These are phyloP conservation scores for Spodoptera picta DNA, from an alignment of 2,888 invertebrate species.

Conservation along the genomic window DNA sequence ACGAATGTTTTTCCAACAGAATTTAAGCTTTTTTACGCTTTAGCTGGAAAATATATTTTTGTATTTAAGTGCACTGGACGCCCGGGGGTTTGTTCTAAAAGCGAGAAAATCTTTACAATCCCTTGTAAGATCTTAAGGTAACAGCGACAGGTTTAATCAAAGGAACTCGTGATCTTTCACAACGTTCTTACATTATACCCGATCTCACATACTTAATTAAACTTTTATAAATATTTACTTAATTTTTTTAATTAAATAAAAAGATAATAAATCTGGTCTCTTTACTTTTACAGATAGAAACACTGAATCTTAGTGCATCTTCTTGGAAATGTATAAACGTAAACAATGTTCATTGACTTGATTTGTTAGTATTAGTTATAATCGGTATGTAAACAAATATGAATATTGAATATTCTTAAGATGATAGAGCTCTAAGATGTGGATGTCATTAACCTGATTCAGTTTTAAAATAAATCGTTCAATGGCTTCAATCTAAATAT, in stretches of 20 bases:
- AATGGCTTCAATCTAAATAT: too few species aligned
- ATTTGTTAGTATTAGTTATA: conserved; percentile 6
- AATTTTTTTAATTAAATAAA: too few species aligned
- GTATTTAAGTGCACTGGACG: conserved; percentile 62
- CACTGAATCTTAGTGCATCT: conserved; percentile 3
- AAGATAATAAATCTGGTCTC: too few species aligned
- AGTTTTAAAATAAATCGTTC: too few species aligned
- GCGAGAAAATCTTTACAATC: conserved; percentile 43
- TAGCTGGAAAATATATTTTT: conserved; percentile 58
- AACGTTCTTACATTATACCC: conserved; percentile 14
- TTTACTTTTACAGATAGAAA: conserved; percentile 2
- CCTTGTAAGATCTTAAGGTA: conserved; percentile 27
- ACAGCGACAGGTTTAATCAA: conserved; percentile 26
- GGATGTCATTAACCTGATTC: too few species aligned
- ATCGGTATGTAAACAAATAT: background rate
- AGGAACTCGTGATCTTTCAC: conserved; percentile 31
- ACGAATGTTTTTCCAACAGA: conserved; percentile 67
- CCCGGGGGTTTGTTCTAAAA: conserved; percentile 58
- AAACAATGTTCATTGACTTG: conserved; percentile 11
- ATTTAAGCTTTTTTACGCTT: conserved; percentile 72
- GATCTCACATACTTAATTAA: background rate
- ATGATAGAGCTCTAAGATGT: background rate
- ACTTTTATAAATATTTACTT: too few species aligned
- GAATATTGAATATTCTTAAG: background rate
- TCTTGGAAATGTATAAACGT: conserved; percentile 7